phyloP scores from a whole-genome alignment of 2,888 invertebrate species.

The Bellardia pandia region DNA sequence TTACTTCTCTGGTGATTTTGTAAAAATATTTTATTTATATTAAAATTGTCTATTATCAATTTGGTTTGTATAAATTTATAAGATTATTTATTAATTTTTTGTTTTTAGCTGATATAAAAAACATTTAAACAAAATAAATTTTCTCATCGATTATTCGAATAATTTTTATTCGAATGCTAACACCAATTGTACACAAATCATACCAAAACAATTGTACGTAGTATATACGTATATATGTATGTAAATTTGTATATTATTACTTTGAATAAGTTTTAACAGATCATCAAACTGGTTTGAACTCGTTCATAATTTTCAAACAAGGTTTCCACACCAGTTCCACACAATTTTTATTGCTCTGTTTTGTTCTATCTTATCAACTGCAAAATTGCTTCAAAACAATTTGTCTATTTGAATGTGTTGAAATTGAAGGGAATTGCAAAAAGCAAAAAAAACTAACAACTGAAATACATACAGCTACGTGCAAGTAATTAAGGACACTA shows the following conservation, averaged over 20 bases:
- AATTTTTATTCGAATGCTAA: too few relatives aligned
- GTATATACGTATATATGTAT: background rate
- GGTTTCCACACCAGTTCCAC: slow-evolving; percentile 47
- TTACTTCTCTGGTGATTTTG: too few relatives aligned
- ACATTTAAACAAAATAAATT: too few relatives aligned
- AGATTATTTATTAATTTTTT: too few relatives aligned
- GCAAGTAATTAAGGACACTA: too few relatives aligned
- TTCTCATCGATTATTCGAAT: too few relatives aligned
- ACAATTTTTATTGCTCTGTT: slow-evolving; percentile 19
- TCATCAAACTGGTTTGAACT: slow-evolving; percentile 60
- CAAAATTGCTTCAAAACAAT: slow-evolving; percentile 55
- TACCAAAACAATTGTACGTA: background rate
- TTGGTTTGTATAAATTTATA: too few relatives aligned
- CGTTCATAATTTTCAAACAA: slow-evolving; percentile 50
- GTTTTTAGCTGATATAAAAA: too few relatives aligned
- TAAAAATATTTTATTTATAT: too few relatives aligned
- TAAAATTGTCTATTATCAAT: too few relatives aligned
- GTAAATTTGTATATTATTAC: background rate
- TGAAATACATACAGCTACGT: background rate
- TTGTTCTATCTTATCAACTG: slow-evolving; percentile 42
- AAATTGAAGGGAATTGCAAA: slow-evolving; percentile 19
- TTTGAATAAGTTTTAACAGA: slow-evolving; percentile 34
- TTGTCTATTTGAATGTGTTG: slow-evolving; percentile 41
- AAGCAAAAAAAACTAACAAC: background rate
- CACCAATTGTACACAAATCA: background rate